Base-by-base conservation (phyloP, 1,140 invertebrate genomes). In the Pomacea maculata region DNA sequence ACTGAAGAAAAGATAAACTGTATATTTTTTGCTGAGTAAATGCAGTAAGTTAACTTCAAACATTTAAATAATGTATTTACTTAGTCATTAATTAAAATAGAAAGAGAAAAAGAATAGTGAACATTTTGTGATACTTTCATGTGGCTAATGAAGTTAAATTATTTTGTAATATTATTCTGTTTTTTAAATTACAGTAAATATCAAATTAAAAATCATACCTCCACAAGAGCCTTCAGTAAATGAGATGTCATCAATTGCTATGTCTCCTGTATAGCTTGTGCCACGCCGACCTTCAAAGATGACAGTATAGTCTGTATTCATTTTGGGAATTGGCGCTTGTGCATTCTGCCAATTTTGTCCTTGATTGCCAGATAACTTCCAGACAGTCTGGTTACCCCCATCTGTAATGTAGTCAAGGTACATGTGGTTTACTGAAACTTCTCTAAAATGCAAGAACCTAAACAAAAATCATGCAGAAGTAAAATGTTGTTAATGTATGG, bases 191-290 rank as follows among this genome's bases (percentile, higher is more conserved):
- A 21, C 34, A 74, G 15, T 52, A n/a, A 11, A 21, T 14, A 63
- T 63, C 45, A 61, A 63, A n/a, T 71, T 45, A 68, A 21, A 70
- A 21, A 55, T 6, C 68, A 57, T 29, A 76, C 74, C 75, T 72
- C 73, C 76, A 79, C 81, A 82, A 52, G 14, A 29, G 54, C 54
- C 65, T 52, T 78, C 73, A 14, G 81, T 72, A 70, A 86, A 86
- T 14, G 67, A 74, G 12, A 89, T 78, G 80, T 87, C 86, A 79
- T 89, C 88, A 67, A 89, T 80, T 29, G 88, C 87, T 10, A 89
- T 87, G 76, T 88, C 87, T 21, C 85, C 86, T 54, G 68, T 65
- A 25, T 82, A 83, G 54, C 78, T 70, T 55, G 74, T 74, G 1
- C 85, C 85, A 54, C 79, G n/a, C 1, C 84, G 79, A 54, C 85